Conservation (phyloP, 2,888 invertebrate genomes). For the Amblyjoppa proteus region DNA sequence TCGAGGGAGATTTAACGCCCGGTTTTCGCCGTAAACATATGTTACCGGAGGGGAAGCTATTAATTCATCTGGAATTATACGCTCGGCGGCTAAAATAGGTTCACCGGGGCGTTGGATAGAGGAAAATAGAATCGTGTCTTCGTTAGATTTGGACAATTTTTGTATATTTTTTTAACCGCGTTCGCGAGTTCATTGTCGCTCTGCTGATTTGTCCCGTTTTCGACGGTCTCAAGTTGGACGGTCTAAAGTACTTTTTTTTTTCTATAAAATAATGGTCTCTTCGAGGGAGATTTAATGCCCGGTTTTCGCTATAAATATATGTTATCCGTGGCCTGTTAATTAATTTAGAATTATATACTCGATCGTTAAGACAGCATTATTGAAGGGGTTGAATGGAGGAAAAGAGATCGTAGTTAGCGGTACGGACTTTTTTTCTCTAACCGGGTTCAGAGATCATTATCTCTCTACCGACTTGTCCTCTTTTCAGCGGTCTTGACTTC, state of each 20-base stretch:
- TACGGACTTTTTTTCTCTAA: neutral
- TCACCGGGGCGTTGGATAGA: constrained; percentile 3
- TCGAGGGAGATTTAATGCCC: constrained; percentile 53
- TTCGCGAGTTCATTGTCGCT: constrained; percentile 41
- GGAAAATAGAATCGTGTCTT: constrained; percentile 3
- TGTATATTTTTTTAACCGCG: neutral
- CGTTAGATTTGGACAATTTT: neutral
- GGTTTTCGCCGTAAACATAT: constrained; percentile 39
- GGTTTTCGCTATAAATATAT: constrained; percentile 36
- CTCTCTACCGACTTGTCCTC: constrained; percentile 36
- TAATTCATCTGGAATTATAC: constrained; percentile 37
- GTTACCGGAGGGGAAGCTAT: constrained; percentile 27
- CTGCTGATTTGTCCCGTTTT: constrained; percentile 42
- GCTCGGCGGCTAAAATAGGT: constrained; percentile 35
- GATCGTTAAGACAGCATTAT: constrained; percentile 39
- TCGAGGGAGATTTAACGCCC: constrained; percentile 58
- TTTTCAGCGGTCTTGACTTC: constrained; percentile 6
- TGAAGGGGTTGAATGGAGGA: neutral
- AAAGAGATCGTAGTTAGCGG: neutral
- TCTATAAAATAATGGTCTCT: constrained; percentile 51
- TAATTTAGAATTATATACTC: constrained; percentile 22
- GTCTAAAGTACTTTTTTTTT: no score
- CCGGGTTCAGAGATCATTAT: constrained; percentile 41
- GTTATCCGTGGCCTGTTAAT: constrained; percentile 32
- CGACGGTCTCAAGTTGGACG: neutral